Evolutionary conservation across 92 coral and sea anemone genomes (phyloP).

Genomic region (Phenganax marumi): DNA sequence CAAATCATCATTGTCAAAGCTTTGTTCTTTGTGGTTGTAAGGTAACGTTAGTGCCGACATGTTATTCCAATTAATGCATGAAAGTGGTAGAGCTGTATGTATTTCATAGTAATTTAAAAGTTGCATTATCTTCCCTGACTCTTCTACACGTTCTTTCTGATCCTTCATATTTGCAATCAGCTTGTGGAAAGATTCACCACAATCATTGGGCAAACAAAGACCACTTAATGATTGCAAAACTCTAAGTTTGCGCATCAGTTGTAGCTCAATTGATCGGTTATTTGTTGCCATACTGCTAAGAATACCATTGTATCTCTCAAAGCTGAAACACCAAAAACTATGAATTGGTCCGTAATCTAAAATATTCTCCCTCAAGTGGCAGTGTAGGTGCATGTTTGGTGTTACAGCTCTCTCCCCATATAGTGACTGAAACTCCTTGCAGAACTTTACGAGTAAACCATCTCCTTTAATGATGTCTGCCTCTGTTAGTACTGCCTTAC

Average conservation of each 20-base stretch:
- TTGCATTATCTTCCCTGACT: not conserved
- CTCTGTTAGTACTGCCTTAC: conserved; percentile 46
- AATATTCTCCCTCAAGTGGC: conserved; percentile 17
- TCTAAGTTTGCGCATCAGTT: conserved; percentile 30
- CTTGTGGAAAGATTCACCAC: not conserved
- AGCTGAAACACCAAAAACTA: conserved; percentile 46
- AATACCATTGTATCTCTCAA: conserved; percentile 10
- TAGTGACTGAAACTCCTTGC: conserved; percentile 12
- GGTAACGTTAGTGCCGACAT: conserved; percentile 13
- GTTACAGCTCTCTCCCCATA: not conserved
- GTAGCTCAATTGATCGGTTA: conserved; percentile 35
- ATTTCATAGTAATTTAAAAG: conserved; percentile 11
- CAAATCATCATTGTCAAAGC: conserved; percentile 30
- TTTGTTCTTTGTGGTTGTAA: conserved; percentile 17
- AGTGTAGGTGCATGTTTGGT: conserved; percentile 39
- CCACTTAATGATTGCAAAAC: not conserved
- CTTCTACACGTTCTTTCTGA: not conserved
- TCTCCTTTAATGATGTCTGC: not conserved
- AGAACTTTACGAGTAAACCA: conserved; percentile 2
- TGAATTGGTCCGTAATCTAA: conserved; percentile 24
- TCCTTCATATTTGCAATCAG: not conserved
- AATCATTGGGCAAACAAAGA: conserved; percentile 12
- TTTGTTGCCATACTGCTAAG: conserved; percentile 29
- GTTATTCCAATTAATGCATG: not conserved
- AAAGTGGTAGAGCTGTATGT: not conserved